A percentile compares a stretch with the other conserved stretches of the same genome.
These are phyloP conservation scores for Pseudeuparius sepicola DNA, from an alignment of 2,888 invertebrate genomes.

Conservation along the genomic window DNA sequence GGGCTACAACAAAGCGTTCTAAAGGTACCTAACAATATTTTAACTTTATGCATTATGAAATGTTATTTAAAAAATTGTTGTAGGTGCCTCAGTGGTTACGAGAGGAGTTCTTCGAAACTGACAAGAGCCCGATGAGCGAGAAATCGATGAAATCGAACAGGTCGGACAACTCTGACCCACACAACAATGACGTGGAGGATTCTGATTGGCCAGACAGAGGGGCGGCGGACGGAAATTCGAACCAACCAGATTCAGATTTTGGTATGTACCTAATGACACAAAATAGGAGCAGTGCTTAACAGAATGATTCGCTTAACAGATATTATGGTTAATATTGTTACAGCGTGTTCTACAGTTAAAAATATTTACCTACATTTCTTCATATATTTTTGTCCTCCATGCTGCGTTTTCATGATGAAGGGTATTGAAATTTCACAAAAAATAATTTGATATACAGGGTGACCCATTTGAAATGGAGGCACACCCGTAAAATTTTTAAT, in stretches of 20 bases:
- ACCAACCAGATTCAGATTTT: conserved; percentile 79
- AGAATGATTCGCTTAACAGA: too few relatives aligned
- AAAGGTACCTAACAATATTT: conserved; percentile 48
- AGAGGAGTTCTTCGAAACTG: conserved; percentile 47
- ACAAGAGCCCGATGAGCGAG: conserved; percentile 36
- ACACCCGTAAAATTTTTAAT: too few relatives aligned
- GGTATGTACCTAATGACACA: too few relatives aligned
- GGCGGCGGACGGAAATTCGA: conserved; percentile 74
- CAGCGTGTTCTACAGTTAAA: too few relatives aligned
- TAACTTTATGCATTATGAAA: conserved; percentile 1
- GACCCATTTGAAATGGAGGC: too few relatives aligned
- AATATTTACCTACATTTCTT: too few relatives aligned
- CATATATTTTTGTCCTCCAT: too few relatives aligned
- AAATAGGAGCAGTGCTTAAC: too few relatives aligned
- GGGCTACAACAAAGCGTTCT: conserved; percentile 78
- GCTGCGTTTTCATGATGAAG: too few relatives aligned
- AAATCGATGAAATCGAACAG: conserved; percentile 34
- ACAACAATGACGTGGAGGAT: conserved; percentile 43
- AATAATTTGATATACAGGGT: too few relatives aligned
- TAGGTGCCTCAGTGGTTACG: conserved; percentile 70
- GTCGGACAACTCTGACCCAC: conserved; percentile 43
- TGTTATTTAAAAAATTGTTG: conserved; percentile 12
- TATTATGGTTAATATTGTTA: too few relatives aligned
- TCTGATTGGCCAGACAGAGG: conserved; percentile 66
- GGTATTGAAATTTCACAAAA: too few relatives aligned